Percentiles rank a stretch among this genome's conserved stretches.
Conservation (phyloP, 1,140 invertebrate genomes). For the Leptestheria dahalacensis region DNA sequence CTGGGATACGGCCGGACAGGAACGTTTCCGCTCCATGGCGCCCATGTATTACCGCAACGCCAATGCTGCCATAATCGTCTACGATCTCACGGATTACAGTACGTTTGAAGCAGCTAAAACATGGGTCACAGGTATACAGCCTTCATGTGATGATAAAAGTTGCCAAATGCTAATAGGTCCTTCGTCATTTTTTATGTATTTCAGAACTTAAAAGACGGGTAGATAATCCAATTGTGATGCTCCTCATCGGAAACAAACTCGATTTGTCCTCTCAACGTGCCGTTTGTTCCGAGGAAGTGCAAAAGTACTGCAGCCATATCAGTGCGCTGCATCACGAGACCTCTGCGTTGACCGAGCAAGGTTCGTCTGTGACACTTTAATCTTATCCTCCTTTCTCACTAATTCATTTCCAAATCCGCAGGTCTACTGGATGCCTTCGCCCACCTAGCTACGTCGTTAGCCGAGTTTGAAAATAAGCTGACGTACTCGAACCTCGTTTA, state of each 20-base stretch:
- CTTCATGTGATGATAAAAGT: too few species aligned
- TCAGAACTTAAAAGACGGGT: constrained; percentile 56
- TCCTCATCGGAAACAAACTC: constrained; percentile 70
- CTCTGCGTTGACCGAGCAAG: constrained; percentile 56
- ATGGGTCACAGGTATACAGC: constrained; percentile 53
- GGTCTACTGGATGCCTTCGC: not conserved
- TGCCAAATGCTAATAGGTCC: constrained; percentile 26
- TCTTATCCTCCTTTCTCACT: too few species aligned
- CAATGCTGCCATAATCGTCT: constrained; percentile 70
- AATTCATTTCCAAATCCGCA: too few species aligned
- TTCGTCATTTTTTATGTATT: constrained; percentile 29
- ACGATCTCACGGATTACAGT: constrained; percentile 59
- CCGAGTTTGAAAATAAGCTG: not conserved
- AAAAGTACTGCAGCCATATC: constrained; percentile 59
- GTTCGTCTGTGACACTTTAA: too few species aligned
- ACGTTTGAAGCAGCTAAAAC: constrained; percentile 57
- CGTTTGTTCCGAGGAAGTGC: constrained; percentile 49
- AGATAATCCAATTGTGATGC: constrained; percentile 52
- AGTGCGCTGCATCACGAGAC: constrained; percentile 70
- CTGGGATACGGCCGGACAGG: constrained; percentile 84
- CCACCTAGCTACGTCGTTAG: not conserved
- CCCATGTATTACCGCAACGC: constrained; percentile 88
- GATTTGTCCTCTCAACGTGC: constrained; percentile 49
- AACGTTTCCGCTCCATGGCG: constrained; percentile 68
- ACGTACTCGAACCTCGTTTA: not conserved